Percentiles rank a stretch among this genome's conserved stretches.
Evolutionary conservation across 2,797 vertebrate species (phyloP).

Genomic region (Borostomias antarcticus): DNA sequence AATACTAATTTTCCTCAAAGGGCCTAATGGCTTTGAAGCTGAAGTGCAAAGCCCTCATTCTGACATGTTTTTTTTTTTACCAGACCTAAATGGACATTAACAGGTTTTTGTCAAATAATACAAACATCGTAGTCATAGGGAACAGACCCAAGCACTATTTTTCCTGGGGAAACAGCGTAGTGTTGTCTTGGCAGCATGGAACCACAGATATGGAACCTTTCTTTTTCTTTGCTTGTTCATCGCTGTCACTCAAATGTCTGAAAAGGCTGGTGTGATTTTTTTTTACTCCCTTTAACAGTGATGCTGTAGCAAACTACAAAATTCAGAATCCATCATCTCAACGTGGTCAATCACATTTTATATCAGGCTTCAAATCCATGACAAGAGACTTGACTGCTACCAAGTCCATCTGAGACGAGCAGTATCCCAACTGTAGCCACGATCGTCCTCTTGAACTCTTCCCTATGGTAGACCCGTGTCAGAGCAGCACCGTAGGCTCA

Average conservation of each 20-base stretch:
- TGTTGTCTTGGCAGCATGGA: not conserved
- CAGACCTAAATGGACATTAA: constrained; percentile 13
- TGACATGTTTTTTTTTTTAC: constrained; percentile 6
- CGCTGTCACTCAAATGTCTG: not conserved
- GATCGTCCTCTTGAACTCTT: too few species aligned
- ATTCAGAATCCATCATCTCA: not conserved
- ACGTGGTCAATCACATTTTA: too few species aligned
- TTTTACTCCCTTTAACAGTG: not conserved
- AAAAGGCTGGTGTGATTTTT: not conserved
- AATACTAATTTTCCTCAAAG: constrained; percentile 64
- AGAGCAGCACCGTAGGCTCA: too few species aligned
- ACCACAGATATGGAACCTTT: not conserved
- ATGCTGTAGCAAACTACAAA: not conserved
- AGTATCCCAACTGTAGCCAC: too few species aligned
- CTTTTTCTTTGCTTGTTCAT: constrained; percentile 5
- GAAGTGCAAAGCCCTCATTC: constrained; percentile 30
- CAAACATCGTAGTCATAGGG: not conserved
- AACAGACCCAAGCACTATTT: not conserved
- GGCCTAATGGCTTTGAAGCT: constrained; percentile 61
- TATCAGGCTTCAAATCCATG: too few species aligned
- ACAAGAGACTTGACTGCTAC: too few species aligned
- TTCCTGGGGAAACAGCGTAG: not conserved
- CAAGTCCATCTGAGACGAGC: constrained; percentile 14
- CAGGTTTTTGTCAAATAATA: not conserved
- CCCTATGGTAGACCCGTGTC: too few species aligned